Evolutionary conservation across 2,113 vertebrate genomes (phyloP).

Genomic region (Scalopus aquaticus): DNA sequence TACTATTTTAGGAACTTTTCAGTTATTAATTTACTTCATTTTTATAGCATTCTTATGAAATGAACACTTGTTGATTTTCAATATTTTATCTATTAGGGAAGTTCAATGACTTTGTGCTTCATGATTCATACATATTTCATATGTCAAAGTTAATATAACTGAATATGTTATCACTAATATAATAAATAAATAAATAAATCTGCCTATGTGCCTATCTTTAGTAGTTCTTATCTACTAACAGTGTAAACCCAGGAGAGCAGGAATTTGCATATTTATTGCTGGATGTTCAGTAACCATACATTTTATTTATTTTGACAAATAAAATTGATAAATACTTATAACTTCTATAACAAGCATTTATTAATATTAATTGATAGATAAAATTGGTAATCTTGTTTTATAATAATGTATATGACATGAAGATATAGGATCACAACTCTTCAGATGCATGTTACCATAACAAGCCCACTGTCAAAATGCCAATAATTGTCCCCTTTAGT

Average conservation of each 20-base stretch:
- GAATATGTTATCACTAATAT: background rate
- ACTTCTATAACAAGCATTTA: too few relatives aligned
- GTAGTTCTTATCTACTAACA: background rate
- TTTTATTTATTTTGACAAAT: too few relatives aligned
- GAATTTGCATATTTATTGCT: background rate
- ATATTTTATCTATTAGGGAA: background rate
- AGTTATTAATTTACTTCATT: background rate
- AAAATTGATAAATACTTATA: too few relatives aligned
- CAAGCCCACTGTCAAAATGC: too few relatives aligned
- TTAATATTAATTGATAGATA: too few relatives aligned
- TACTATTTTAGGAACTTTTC: background rate
- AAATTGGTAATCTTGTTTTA: too few relatives aligned
- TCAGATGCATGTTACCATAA: too few relatives aligned
- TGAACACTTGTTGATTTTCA: background rate
- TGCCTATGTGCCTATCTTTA: background rate
- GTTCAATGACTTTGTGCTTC: background rate
- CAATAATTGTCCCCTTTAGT: too few relatives aligned
- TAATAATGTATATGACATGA: too few relatives aligned
- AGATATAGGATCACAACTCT: too few relatives aligned
- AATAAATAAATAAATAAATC: background rate
- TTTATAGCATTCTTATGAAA: background rate
- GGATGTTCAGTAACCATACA: background rate
- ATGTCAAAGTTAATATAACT: background rate
- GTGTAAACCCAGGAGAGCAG: background rate
- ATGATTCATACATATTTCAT: background rate